Evolutionary conservation across 2,113 vertebrate species (phyloP), one percentile per base, ranked within the genome.

Genomic region (Paratilapia polleni): DNA sequence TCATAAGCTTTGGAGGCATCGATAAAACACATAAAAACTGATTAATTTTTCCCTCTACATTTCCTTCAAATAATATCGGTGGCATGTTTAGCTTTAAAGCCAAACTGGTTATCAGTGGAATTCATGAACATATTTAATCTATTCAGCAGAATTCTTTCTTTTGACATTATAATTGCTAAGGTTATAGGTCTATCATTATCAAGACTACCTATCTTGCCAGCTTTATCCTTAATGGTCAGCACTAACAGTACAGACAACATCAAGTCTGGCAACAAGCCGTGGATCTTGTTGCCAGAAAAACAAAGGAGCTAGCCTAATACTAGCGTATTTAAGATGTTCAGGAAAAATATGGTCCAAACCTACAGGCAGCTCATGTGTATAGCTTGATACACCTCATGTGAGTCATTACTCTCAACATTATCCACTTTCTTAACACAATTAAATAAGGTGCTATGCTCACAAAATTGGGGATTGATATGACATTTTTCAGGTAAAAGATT

Each of bases 111-210:
- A 26, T 78, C 17, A 1, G 0, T 28, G 8, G 38, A 43, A 66
- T 41, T 2, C 36, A 22, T 47, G 5, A 8, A 19, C 1, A 0
- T 0, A 20, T 77, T 38, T 59, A 47, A 26, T 2, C 0, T 77
- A 20, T 31, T 41, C 22, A 31, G 19, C 4, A 47, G 0, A 14
- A 19, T 41, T 43, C 15, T 60, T 31, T 60, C 57, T 8, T 80
- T 68, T 5, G 38, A 80, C 14, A 76, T 24, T 58, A 20, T 41
- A 26, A 15, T 47, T 10, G 63, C 22, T 15, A 43, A 20, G 26
- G 22, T 52, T 57, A 43, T 56, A 19, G 10, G 52, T 12, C 52
- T 15, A 11, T 68, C 58, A 15, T 68, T 41, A 43, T 80, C 34
- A 11, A 1, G 36, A 24, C 13, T 24, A 15, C 8, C 22, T 8